Percentiles rank a stretch among this genome's conserved stretches.
phyloP scores from a whole-genome alignment of 2,888 invertebrate species.

The Campopleginae sp. region DNA sequence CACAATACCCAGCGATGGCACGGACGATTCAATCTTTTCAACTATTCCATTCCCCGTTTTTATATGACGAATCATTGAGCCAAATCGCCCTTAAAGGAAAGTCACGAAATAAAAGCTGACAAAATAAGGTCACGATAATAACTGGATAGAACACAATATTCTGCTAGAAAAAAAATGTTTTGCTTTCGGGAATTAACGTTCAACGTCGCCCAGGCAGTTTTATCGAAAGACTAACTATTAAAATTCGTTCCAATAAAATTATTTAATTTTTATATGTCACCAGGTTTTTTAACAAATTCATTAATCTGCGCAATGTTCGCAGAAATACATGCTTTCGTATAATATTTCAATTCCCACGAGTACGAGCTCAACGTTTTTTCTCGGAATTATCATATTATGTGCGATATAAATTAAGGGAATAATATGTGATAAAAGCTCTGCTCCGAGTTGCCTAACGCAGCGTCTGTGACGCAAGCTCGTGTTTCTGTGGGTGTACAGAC shows the following conservation, averaged over 20 bases:
- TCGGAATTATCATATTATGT: background rate
- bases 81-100: background rate
- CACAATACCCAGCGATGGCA: background rate
- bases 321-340: background rate
- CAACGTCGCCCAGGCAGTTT: background rate
- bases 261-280: too few relatives aligned
- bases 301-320: background rate
- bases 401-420: background rate
- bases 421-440: conserved; percentile 8
- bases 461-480: conserved; percentile 11
- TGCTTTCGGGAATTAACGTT: background rate
- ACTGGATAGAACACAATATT: background rate
- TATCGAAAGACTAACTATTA: background rate
- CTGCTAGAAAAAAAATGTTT: too few relatives aligned
- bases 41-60: background rate
- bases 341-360: background rate
- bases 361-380: background rate
- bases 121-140: background rate
- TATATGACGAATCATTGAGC: background rate
- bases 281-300: background rate
- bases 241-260: background rate
- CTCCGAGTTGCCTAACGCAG: conserved; percentile 9
- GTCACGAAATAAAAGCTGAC: background rate
- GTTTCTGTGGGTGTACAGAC: background rate
- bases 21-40: background rate